Evolutionary conservation across 2,113 vertebrate genomes (phyloP).

Genomic region (Sciurus niger): DNA sequence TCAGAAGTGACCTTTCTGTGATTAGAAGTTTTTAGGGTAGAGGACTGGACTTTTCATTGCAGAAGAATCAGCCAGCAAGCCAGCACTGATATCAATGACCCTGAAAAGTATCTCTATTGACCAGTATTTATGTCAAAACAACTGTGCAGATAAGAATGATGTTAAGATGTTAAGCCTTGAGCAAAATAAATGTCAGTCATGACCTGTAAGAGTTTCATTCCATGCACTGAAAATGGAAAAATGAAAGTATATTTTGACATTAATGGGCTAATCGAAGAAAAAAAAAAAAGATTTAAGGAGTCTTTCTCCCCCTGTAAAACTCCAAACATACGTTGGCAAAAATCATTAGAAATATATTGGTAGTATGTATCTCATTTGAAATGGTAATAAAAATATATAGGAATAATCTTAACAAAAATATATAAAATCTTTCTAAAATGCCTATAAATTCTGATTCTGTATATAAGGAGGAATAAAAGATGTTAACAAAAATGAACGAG

Average conservation of each 20-base stretch:
- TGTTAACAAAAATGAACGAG: not conserved
- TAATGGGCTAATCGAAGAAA: not conserved
- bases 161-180: constrained; percentile 14
- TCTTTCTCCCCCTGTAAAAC: not conserved
- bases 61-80: not conserved
- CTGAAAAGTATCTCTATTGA: not conserved
- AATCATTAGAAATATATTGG: not conserved
- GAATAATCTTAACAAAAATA: constrained; percentile 43
- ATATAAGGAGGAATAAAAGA: not conserved
- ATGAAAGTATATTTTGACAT: constrained; percentile 29
- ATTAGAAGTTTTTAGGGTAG: not conserved
- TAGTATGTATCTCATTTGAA: not conserved
- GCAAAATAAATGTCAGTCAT: constrained; percentile 23
- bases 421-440: not conserved
- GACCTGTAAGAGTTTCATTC: not conserved
- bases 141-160: not conserved
- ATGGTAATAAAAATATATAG: not conserved
- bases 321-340: not conserved
- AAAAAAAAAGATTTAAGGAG: not conserved
- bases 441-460: not conserved
- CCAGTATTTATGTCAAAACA: not conserved
- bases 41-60: not conserved
- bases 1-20: constrained; percentile 14
- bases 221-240: constrained; percentile 19
- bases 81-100: not conserved